Evolutionary conservation across 2,797 vertebrate species (phyloP), one percentile per base, ranked within the genome.

Genomic region (Microcaecilia unicolor): DNA sequence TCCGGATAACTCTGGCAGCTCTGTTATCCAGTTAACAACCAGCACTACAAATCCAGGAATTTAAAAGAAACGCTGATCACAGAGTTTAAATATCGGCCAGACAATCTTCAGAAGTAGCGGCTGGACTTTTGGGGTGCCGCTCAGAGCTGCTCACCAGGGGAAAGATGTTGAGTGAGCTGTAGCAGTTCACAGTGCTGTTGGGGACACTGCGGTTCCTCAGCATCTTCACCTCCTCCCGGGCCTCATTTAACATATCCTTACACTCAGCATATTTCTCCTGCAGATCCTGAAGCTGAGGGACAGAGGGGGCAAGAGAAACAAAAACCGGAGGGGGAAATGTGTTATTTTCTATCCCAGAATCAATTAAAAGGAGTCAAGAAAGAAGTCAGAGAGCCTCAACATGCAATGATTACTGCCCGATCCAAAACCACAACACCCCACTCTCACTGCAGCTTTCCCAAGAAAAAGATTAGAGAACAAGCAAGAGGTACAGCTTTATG

Each of bases 171-270:
- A 84, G 42, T 0, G 83, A 56, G 2, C 83, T 74, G 66, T 86
- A 92, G 23, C 81, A 80, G 66, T 88, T 80, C 52, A 92, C 78
- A 1, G 83, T 90, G 61, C 88, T 85, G 52, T 84, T 80, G 20
- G 89, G 86, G 2, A 85, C 51, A 36, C 61, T 85, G 49, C 83
- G 87, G 52, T 85, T 89, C 6, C 81, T 67, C 39, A 88, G 69
- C 64, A 72, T 83, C 73, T 90, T 92, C 3, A 83, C 80, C 68
- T 92, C 89, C 63, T 92, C 83, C 56, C 54, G 74, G 5, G 87
- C 81, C 36, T 94, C 90, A 1, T 53, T 65, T 38, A 89, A 79
- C 85, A 91, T 85, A 54, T 86, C 88, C 2, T 84, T 76, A 18
- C 83, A 85, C 57, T 93, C 81, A 0, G 44, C 44, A 37, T 88